Percentiles rank a stretch among this genome's conserved stretches.
Conservation (phyloP, 2,113 vertebrate genomes). For the Leptobrachium ailaonicum region DNA sequence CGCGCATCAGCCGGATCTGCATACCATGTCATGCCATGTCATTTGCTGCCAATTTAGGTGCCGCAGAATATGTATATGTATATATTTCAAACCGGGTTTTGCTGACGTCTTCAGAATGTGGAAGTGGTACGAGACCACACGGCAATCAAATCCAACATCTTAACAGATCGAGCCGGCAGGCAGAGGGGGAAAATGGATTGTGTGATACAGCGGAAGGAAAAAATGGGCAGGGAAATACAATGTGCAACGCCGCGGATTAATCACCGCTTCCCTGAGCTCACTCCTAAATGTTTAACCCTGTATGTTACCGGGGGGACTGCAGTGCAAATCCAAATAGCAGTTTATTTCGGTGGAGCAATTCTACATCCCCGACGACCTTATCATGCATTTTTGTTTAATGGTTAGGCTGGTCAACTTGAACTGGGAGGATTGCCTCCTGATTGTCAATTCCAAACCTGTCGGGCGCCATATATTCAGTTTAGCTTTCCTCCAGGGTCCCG, state of each 20-base stretch:
- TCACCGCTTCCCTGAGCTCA: not conserved
- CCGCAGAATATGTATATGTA: not conserved
- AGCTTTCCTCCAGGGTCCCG: no score
- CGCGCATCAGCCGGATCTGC: not conserved
- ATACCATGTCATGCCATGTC: conserved; percentile 2
- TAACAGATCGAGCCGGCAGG: not conserved
- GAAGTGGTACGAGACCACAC: not conserved
- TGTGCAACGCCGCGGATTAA: not conserved
- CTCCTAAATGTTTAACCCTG: not conserved
- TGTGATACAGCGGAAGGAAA: not conserved
- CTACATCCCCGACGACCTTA: no score
- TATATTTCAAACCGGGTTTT: conserved; percentile 24
- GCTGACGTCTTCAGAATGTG: conserved; percentile 31
- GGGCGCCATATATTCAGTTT: no score
- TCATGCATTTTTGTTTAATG: no score
- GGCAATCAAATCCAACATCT: conserved; percentile 17
- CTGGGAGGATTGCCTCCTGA: no score
- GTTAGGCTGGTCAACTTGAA: no score
- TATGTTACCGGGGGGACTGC: no score
- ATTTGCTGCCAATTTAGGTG: conserved; percentile 15
- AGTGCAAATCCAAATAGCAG: no score
- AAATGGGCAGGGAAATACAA: not conserved
- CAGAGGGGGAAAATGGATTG: not conserved
- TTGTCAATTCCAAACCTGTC: no score
- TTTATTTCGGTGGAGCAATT: no score